phyloP scores from a whole-genome alignment of 2,888 invertebrate genomes.

The Heteromyza rotundicornis region DNA sequence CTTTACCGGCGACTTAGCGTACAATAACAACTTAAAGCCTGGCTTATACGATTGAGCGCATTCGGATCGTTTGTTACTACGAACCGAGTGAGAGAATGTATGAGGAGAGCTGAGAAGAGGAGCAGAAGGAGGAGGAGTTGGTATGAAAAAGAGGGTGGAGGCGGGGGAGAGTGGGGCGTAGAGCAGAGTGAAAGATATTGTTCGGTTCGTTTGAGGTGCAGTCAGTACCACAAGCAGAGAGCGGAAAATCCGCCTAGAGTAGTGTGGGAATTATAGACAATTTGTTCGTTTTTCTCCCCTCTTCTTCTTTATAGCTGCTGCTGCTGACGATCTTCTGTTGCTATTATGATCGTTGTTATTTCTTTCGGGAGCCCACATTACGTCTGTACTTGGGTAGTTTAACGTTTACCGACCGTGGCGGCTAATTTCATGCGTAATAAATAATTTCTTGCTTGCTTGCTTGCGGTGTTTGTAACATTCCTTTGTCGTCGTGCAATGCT shows the following conservation, averaged over 20 bases:
- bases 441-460: neutral
- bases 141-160: no score
- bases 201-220: no score
- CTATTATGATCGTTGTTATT: neutral
- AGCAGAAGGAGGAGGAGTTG: no score
- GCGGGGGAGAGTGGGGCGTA: neutral
- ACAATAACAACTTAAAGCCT: neutral
- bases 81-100: no score
- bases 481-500: neutral
- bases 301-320: no score
- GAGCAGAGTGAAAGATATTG: no score
- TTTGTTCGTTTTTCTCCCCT: no score
- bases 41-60: slow-evolving; percentile 6
- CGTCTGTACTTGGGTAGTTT: neutral
- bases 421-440: neutral
- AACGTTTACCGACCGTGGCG: neutral
- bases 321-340: neutral
- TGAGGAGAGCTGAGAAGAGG: no score
- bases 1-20: slow-evolving; percentile 46
- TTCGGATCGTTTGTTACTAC: no score
- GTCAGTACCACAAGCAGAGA: neutral
- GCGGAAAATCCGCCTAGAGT: neutral
- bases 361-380: neutral
- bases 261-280: no score
- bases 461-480: neutral